Percentiles rank a stretch among this genome's conserved stretches.
Conservation (phyloP, 1,140 invertebrate genomes). For the Achatina immaculata region DNA sequence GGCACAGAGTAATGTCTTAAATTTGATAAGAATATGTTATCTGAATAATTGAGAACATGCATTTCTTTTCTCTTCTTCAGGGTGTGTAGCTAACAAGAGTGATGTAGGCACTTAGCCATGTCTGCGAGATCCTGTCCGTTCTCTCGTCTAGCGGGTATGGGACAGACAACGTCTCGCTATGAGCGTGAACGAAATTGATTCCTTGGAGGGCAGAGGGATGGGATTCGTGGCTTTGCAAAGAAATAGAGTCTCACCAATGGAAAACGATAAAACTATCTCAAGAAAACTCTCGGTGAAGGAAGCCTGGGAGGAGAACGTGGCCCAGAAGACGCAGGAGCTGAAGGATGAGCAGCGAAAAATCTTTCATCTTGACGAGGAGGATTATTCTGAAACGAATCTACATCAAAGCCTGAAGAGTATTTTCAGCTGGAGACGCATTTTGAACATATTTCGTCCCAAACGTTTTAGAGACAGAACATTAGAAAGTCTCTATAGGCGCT, state of each 20-base stretch:
- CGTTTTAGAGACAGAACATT: constrained; percentile 16
- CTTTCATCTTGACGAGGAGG: background rate
- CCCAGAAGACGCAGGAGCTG: constrained; percentile 21
- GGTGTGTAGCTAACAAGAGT: background rate
- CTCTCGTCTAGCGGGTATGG: background rate
- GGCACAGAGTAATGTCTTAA: too few relatives aligned
- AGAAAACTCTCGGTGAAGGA: background rate
- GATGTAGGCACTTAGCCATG: background rate
- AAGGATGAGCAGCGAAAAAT: background rate
- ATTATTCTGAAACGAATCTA: background rate
- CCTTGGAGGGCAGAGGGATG: constrained; percentile 4
- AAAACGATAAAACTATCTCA: background rate
- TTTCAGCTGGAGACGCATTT: background rate
- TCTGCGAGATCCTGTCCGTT: background rate
- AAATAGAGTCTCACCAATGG: constrained; percentile 22
- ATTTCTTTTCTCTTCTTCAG: background rate
- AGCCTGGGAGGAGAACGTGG: constrained; percentile 17
- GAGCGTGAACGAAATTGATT: background rate
- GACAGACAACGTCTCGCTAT: background rate
- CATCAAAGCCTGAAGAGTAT: background rate
- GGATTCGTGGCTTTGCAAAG: constrained; percentile 8
- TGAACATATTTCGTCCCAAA: constrained; percentile 12
- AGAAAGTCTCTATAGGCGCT: constrained; percentile 33
- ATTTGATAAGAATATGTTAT: too few relatives aligned
- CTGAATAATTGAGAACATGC: too few relatives aligned